phyloP scores from a whole-genome alignment of 1,140 invertebrate species.

The Plectrocnemia conspersa region DNA sequence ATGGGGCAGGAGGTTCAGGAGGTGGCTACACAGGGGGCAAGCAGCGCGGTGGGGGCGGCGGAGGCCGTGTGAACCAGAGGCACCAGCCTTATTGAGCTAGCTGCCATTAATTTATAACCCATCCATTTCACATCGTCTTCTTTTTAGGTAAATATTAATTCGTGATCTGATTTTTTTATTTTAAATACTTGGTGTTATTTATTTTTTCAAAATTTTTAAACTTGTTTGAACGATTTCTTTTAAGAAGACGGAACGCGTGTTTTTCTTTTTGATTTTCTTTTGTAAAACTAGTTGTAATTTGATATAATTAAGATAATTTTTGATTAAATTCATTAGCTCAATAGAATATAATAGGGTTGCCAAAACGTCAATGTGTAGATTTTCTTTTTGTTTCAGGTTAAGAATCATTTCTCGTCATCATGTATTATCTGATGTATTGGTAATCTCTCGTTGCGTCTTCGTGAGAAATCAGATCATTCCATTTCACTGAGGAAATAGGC shows the following conservation, averaged over 20 bases:
- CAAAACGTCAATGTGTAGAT: slow-evolving; percentile 16
- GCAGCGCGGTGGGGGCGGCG: slow-evolving; percentile 61
- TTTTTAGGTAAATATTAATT: slow-evolving; percentile 27
- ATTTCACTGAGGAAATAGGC: slow-evolving; percentile 35
- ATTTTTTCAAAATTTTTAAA: not conserved
- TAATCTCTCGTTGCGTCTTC: slow-evolving; percentile 34
- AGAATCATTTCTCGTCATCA: slow-evolving; percentile 36
- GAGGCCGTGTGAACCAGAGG: slow-evolving; percentile 67
- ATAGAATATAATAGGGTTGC: slow-evolving; percentile 8
- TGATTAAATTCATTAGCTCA: slow-evolving; percentile 7
- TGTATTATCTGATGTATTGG: slow-evolving; percentile 35
- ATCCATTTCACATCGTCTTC: slow-evolving; percentile 25
- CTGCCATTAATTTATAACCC: slow-evolving; percentile 21
- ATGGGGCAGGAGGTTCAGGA: slow-evolving; percentile 43
- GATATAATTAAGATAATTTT: not conserved
- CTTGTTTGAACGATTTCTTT: not conserved
- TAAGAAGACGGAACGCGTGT: not conserved
- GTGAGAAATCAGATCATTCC: slow-evolving; percentile 36
- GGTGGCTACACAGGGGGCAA: slow-evolving; percentile 58
- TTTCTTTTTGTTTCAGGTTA: slow-evolving; percentile 35
- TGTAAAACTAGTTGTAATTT: not conserved
- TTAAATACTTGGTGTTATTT: not conserved
- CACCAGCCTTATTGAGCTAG: slow-evolving; percentile 68
- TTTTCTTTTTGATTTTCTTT: not conserved
- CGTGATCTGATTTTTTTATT: no score